phyloP scores from a whole-genome alignment of 1,140 invertebrate species.

The Brevipalpus yothersi region DNA sequence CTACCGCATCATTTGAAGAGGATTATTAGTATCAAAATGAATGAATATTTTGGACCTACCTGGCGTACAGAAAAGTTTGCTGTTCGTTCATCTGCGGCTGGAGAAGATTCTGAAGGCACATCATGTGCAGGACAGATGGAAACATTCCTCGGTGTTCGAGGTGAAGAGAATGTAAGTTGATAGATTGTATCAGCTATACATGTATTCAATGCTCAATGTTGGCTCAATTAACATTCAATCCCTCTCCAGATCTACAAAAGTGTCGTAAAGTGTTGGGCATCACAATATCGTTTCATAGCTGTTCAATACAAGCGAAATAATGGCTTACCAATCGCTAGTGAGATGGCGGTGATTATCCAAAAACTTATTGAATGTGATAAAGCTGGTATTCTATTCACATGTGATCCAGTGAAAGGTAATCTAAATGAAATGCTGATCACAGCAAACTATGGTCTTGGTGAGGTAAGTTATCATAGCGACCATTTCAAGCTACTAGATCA shows the following conservation, averaged over 20 bases:
- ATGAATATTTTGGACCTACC: not conserved
- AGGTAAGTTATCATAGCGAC: conserved; percentile 24
- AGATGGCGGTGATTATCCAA: conserved; percentile 61
- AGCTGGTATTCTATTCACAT: conserved; percentile 54
- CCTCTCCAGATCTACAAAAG: conserved; percentile 25
- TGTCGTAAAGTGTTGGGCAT: conserved; percentile 48
- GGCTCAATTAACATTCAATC: not conserved
- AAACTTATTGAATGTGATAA: conserved; percentile 38
- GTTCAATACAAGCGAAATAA: conserved; percentile 40
- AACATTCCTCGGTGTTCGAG: conserved; percentile 38
- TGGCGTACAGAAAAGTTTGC: conserved; percentile 18
- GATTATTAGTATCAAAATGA: not conserved
- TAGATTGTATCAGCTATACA: not conserved
- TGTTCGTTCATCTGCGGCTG: conserved; percentile 36
- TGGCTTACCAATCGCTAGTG: conserved; percentile 33
- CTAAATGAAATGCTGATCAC: conserved; percentile 40
- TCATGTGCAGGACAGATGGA: conserved; percentile 64
- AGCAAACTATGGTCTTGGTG: conserved; percentile 52
- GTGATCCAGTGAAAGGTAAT: conserved; percentile 40
- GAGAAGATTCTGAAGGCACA: conserved; percentile 43
- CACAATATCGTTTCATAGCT: conserved; percentile 43
- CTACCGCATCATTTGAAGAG: too few relatives aligned
- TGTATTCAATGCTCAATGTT: not conserved
- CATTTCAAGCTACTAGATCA: conserved; percentile 2
- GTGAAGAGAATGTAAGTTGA: conserved; percentile 3